phyloP scores from a whole-genome alignment of 2,888 invertebrate genomes.

The Xanthia togata region DNA sequence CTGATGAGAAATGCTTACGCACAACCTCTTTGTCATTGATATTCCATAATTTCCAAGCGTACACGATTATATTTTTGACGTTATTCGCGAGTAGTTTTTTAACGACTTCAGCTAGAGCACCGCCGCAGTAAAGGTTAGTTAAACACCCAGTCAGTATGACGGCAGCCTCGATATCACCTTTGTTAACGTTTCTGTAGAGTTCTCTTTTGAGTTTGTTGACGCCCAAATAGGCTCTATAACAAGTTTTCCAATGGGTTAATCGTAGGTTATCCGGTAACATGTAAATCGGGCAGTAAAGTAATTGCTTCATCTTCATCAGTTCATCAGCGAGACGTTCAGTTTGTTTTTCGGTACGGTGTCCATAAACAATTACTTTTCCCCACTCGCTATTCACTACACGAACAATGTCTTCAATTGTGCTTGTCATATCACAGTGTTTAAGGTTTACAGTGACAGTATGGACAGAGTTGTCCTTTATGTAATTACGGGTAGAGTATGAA shows the following conservation, averaged over 20 bases:
- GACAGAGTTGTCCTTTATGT: slow-evolving; percentile 43
- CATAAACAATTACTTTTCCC: slow-evolving; percentile 40
- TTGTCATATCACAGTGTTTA: accelerated
- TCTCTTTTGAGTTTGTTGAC: slow-evolving; percentile 27
- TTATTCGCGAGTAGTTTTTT: slow-evolving; percentile 24
- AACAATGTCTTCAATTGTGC: slow-evolving; percentile 13
- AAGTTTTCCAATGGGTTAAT: not conserved
- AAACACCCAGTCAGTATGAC: slow-evolving; percentile 28
- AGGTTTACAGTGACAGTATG: slow-evolving; percentile 21
- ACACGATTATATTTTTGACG: slow-evolving; percentile 1
- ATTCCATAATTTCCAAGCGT: slow-evolving; percentile 33
- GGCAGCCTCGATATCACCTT: slow-evolving; percentile 35
- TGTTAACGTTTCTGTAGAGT: slow-evolving; percentile 2
- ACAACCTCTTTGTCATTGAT: slow-evolving; percentile 19
- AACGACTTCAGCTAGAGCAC: slow-evolving; percentile 23
- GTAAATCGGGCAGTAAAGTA: slow-evolving; percentile 42
- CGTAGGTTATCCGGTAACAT: slow-evolving; percentile 23
- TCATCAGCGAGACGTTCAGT: not conserved
- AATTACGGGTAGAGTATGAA: not conserved
- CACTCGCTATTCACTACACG: slow-evolving; percentile 35
- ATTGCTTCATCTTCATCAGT: slow-evolving; percentile 18
- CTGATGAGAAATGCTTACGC: slow-evolving; percentile 27
- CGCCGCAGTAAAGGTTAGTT: not conserved
- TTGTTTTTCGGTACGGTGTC: accelerated
- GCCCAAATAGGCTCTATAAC: slow-evolving; percentile 21